Evolutionary conservation across 1,140 invertebrate species (phyloP), one percentile per base, ranked within the genome.

Genomic region (Myzus persicae): DNA sequence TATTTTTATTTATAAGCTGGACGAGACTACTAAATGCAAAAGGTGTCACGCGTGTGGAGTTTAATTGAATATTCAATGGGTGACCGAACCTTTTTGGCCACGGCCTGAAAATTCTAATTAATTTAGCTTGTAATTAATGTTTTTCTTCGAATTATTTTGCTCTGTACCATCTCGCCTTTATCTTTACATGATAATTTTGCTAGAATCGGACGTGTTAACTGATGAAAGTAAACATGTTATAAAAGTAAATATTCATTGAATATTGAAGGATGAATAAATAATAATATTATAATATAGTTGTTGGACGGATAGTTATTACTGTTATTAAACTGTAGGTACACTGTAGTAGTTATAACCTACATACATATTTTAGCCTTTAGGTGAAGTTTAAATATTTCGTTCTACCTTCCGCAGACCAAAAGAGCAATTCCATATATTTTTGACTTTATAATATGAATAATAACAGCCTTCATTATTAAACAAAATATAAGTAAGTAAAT

Each of bases 41-140:
- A 91, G 42, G 40, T 91, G 67, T 91, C 67, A 46, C 14, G 59
- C 20, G 31, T 81, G 81, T 81, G 46, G 42, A 81, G 38, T 76
- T 81, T 81, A 81, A 91, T 92, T 82, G 67, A 92, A 92, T 82
- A 92, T 92, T 92, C 42, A 92, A 92, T 54, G 76, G 67, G 11
- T 46, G 20, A 36, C 42, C n/a, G 40, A n/a, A 48, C 90, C 42
- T 82, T 82, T 82, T 82, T 46, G 31, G 20, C 0, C 20, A 26
- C n/a, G 7, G n/a, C 40, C 44, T 22, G 36, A 82, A 82, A 81
- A 92, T 26, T 26, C 24, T 82, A 92, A 82, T 48, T 92, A 81
- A 91, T 91, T 91, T 92, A 48, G 67, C 38, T 81, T 92, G 18
- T 91, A 82, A 82, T 81, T 48, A 48, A 81, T 81, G 40, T 48